Evolutionary conservation across 2,113 vertebrate genomes (phyloP).

Genomic region (Pithys albifrons): DNA sequence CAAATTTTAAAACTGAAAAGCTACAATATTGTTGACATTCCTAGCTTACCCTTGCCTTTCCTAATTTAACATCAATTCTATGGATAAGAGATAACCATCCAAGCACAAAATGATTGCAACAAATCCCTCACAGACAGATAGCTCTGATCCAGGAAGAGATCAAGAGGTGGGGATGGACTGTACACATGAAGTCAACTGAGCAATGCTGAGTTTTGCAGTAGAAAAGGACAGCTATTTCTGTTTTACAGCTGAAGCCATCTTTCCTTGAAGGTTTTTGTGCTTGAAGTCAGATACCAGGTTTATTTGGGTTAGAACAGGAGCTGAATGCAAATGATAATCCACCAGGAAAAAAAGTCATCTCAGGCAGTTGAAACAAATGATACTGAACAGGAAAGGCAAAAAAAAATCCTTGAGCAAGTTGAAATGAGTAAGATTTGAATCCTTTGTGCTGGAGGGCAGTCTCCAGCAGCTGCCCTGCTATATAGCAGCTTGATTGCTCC

Average conservation of each 20-base stretch:
- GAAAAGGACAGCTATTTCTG: not conserved
- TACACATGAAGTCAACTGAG: not conserved
- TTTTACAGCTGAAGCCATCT: not conserved
- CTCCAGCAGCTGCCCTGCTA: not conserved
- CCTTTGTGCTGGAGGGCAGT: not conserved
- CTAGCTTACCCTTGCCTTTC: not conserved
- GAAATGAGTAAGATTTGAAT: not conserved
- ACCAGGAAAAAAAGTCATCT: not conserved
- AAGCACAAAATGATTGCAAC: not conserved
- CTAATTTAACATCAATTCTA: not conserved
- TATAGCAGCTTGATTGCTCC: not conserved
- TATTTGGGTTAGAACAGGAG: not conserved
- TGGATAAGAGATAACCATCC: not conserved
- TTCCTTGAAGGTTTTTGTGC: not conserved
- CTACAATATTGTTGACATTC: not conserved
- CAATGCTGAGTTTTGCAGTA: not conserved
- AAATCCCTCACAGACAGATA: not conserved
- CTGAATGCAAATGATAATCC: not conserved
- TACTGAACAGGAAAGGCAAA: not conserved
- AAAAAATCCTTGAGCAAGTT: not conserved
- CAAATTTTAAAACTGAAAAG: not conserved
- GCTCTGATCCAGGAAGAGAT: not conserved
- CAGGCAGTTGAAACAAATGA: not conserved
- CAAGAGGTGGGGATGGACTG: not conserved
- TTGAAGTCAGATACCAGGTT: not conserved